These are phyloP conservation scores for Maniola hyperantus DNA, from an alignment of 2,888 invertebrate species.

Conservation along the genomic window DNA sequence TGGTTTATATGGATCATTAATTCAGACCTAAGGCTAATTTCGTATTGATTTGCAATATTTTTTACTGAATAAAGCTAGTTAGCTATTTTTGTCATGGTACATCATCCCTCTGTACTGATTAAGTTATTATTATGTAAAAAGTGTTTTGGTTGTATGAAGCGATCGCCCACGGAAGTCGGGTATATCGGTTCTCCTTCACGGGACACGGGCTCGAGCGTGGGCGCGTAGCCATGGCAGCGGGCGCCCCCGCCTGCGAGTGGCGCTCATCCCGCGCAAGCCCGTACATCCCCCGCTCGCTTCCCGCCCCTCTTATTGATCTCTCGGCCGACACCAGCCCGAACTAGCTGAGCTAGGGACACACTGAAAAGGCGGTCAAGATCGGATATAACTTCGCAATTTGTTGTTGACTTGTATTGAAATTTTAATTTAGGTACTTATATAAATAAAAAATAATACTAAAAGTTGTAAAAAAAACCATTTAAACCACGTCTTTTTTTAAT, in stretches of 20 bases:
- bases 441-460: too few relatives aligned
- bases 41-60: neutral
- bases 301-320: slow-evolving; percentile 45
- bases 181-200: slow-evolving; percentile 56
- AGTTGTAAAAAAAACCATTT: too few relatives aligned
- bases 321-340: slow-evolving; percentile 39
- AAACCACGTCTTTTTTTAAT: too few relatives aligned
- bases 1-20: too few relatives aligned
- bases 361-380: slow-evolving; percentile 42
- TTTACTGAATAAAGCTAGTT: neutral
- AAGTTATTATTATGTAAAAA: slow-evolving; percentile 25
- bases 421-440: too few relatives aligned
- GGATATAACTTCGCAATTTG: slow-evolving; percentile 12
- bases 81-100: slow-evolving; percentile 25
- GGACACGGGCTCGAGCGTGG: slow-evolving; percentile 66
- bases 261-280: slow-evolving; percentile 27
- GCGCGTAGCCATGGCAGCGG: slow-evolving; percentile 71
- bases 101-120: slow-evolving; percentile 17
- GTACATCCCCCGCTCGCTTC: slow-evolving; percentile 28
- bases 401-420: neutral
- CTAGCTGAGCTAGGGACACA: slow-evolving; percentile 38
- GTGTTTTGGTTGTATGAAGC: slow-evolving; percentile 28
- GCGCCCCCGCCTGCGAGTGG: slow-evolving; percentile 42
- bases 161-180: slow-evolving; percentile 66
- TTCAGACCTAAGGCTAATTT: neutral